Evolutionary conservation across 35 echinoderm and acorn worm genomes (phyloP).

Genomic region (Heliocidaris erythrogramma): DNA sequence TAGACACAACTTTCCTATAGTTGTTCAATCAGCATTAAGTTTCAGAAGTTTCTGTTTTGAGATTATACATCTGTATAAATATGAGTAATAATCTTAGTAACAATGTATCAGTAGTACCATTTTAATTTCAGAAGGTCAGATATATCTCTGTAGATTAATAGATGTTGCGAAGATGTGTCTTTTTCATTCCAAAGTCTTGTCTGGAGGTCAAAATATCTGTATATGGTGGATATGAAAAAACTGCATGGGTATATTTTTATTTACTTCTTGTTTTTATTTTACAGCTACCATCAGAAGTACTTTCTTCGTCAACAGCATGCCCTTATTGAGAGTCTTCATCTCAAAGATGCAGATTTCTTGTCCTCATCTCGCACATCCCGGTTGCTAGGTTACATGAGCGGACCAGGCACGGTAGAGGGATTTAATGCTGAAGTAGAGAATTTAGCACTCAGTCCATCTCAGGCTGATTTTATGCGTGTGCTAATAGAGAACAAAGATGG

Average conservation of each 20-base stretch:
- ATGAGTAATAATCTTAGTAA: no score
- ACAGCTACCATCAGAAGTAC: constrained; percentile 93
- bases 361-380: constrained; percentile 58
- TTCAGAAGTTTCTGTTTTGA: no score
- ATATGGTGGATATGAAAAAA: no score
- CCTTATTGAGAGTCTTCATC: constrained; percentile 54
- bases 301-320: constrained; percentile 82
- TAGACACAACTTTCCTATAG: no score
- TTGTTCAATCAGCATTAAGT: no score
- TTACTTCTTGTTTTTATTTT: constrained; percentile 31
- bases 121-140: no score
- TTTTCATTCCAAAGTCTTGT: no score
- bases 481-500: constrained; percentile 35
- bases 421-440: constrained; percentile 57
- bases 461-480: constrained; percentile 37
- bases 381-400: constrained; percentile 80
- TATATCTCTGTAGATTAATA: no score
- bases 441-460: constrained; percentile 54
- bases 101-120: no score
- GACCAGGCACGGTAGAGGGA: constrained; percentile 58
- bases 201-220: no score
- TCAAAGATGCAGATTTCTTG: constrained; percentile 72
- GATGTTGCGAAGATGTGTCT: no score
- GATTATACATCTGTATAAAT: no score
- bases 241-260: background rate